Base-by-base conservation (phyloP, 2,888 invertebrate species). In the Sesia bembeciformis region DNA sequence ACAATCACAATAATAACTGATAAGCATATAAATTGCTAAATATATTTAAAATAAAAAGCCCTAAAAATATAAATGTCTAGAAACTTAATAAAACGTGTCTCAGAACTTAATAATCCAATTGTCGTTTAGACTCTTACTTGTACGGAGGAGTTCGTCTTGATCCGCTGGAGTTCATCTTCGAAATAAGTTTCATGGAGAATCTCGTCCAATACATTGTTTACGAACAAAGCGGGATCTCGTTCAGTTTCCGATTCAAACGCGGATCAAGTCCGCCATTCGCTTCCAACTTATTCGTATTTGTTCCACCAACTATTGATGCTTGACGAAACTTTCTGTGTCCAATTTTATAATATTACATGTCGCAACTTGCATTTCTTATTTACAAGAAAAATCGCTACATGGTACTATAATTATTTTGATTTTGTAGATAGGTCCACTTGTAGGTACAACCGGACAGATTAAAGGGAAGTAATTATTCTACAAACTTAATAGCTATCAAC, bases 181-280 rank as follows among this genome's bases (percentile, higher is more conserved):
- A 74, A 72, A 81, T 76, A 82, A 84, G 76, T 79, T 83, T 76
- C 69, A 76, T 73, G 68, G 72, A 66, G 65, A 75, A 68, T 70
- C 73, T 70, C 72, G 78, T 79, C 76, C 72, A 72, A 58, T 71
- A 78, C 75, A 79, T 85, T 86, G 84, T 85, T 83, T 81, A 76
- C 70, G 81, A 85, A 84, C 84, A 84, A 82, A 80, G 79, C 75
- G 72, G 63, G 71, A 71, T 70, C 73, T 71, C 68, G 72, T 71
- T 73, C 65, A 66, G 76, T 68, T 68, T 74, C 67, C 74, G 72
- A 73, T 77, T 72, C 67, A 68, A 71, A 68, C 69, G 65, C 62
- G 71, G 72, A 76, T 74, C 71, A 67, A 70, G 73, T 73, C 74
- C 68, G 66, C 70, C 59, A 63, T 72, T 71, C 76, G 69, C 68